phyloP scores from a whole-genome alignment of 2,888 invertebrate species.

The Ephialtes manifestator region DNA sequence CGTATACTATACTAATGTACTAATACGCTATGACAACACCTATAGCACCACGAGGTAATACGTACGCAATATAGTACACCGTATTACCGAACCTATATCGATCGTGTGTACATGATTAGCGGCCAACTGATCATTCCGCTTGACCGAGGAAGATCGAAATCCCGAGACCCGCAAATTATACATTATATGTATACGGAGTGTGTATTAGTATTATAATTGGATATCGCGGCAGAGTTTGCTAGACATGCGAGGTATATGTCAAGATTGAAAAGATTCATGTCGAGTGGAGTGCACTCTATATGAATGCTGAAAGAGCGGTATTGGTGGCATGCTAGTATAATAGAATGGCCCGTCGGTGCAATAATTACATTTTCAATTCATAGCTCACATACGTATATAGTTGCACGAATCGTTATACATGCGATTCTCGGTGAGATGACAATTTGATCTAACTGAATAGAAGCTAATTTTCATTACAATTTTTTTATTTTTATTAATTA shows the following conservation, averaged over 20 bases:
- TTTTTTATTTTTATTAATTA: no score
- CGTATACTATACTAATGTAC: constrained; percentile 35
- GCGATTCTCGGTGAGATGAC: neutral
- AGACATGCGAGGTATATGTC: neutral
- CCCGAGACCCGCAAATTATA: constrained; percentile 57
- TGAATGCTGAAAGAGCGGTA: neutral
- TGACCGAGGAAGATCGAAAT: constrained; percentile 62
- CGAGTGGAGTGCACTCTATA: neutral
- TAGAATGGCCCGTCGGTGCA: neutral
- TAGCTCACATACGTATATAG: neutral
- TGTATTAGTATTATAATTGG: constrained; percentile 37
- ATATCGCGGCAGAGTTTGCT: constrained; percentile 22
- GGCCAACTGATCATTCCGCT: constrained; percentile 58
- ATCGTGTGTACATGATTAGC: constrained; percentile 46
- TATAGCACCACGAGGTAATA: constrained; percentile 50
- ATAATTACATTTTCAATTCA: constrained; percentile 33
- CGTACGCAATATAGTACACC: constrained; percentile 10
- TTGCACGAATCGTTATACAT: neutral
- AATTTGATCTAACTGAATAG: neutral
- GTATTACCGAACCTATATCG: constrained; percentile 43
- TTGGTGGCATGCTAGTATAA: no score
- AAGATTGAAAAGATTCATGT: constrained; percentile 4
- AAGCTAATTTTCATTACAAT: no score
- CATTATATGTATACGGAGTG: constrained; percentile 10
- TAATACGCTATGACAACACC: constrained; percentile 52